These are phyloP conservation scores for Yoshiicerus persimilis DNA, from an alignment of 1,140 invertebrate genomes.

Conservation along the genomic window DNA sequence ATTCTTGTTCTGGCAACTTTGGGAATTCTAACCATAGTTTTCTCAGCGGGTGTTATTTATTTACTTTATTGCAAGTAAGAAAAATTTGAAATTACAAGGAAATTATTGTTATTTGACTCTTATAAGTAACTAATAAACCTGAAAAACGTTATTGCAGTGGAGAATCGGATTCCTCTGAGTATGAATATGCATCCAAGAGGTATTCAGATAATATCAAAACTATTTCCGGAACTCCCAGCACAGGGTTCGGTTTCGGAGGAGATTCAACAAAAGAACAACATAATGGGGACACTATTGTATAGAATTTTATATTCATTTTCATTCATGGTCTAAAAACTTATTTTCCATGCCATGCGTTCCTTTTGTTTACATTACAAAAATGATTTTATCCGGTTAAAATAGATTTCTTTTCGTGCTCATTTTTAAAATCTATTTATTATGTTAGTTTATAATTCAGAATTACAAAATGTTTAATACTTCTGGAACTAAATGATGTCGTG, in stretches of 20 bases:
- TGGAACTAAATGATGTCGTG: neutral
- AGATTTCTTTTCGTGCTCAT: too few relatives aligned
- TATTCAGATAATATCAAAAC: neutral
- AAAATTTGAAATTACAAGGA: too few relatives aligned
- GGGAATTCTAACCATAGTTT: neutral
- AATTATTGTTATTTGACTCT: too few relatives aligned
- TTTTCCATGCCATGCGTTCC: neutral
- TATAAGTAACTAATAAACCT: too few relatives aligned
- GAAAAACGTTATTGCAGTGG: neutral
- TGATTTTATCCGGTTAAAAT: too few relatives aligned
- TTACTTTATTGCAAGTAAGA: neutral
- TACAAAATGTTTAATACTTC: neutral
- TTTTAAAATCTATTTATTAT: too few relatives aligned
- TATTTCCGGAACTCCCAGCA: neutral
- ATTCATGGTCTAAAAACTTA: too few relatives aligned
- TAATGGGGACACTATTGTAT: neutral
- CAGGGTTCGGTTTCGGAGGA: neutral
- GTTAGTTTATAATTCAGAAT: neutral
- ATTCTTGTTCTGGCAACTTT: neutral
- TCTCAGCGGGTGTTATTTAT: neutral
- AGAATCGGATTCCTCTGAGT: neutral
- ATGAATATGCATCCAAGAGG: neutral
- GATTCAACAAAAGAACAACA: neutral
- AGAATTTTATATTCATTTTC: too few relatives aligned
- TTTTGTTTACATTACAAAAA: too few relatives aligned